Evolutionary conservation across 2,888 invertebrate species (phyloP).

Genomic region (Arge pagana): DNA sequence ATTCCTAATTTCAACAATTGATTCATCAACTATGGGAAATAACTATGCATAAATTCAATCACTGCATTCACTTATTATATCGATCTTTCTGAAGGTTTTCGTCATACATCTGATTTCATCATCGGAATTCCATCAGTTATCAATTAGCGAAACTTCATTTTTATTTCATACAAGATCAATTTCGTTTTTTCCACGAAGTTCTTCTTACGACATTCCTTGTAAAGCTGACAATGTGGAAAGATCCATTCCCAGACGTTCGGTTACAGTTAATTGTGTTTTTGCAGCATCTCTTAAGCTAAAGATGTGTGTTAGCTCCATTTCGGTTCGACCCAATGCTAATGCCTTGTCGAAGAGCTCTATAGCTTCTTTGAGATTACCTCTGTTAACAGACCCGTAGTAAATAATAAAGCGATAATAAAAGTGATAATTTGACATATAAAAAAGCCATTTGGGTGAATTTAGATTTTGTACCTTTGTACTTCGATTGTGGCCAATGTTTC

Average conservation of each 20-base stretch:
- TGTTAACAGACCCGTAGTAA: conserved; percentile 57
- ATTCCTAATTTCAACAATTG: not conserved
- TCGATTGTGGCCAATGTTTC: conserved; percentile 94
- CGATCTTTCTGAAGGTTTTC: not conserved
- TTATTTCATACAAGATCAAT: conserved; percentile 13
- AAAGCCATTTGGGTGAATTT: not conserved
- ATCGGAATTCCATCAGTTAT: conserved; percentile 2
- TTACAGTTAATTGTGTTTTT: conserved; percentile 83
- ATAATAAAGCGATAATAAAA: conserved; percentile 3
- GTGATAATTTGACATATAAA: not conserved
- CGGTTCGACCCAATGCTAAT: conserved; percentile 81
- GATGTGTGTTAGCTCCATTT: conserved; percentile 87
- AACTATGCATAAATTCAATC: not conserved
- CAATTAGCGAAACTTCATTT: not conserved
- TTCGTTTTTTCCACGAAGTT: conserved; percentile 19
- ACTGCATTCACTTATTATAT: not conserved
- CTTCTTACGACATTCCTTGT: conserved; percentile 31
- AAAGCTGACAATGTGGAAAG: conserved; percentile 42
- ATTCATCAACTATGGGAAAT: conserved; percentile 1
- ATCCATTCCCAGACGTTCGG: conserved; percentile 73
- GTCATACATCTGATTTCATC: not conserved
- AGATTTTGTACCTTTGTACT: conserved; percentile 69
- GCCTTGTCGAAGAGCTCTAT: conserved; percentile 89
- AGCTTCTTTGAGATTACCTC: conserved; percentile 81
- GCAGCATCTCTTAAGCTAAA: conserved; percentile 90